phyloP scores from a whole-genome alignment of 2,797 vertebrate genomes.

The Arrhamphus sclerolepis region DNA sequence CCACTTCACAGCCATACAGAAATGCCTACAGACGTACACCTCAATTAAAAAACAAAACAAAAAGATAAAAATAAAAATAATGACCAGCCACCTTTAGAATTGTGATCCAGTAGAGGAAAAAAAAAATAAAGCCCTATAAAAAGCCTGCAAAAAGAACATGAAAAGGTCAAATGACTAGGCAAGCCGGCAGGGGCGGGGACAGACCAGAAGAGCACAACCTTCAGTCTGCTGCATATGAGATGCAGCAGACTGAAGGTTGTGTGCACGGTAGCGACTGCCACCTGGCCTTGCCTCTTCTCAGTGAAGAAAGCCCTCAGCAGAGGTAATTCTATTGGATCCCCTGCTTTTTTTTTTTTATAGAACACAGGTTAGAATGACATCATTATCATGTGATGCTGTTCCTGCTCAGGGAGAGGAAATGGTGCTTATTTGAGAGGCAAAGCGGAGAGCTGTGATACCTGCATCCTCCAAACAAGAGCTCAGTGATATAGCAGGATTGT shows the following conservation, averaged over 20 bases:
- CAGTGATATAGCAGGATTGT: slow-evolving; percentile 12
- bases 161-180: slow-evolving; percentile 67
- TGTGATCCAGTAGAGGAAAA: slow-evolving; percentile 41
- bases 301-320: slow-evolving; percentile 25
- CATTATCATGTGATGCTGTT: slow-evolving; percentile 54
- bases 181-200: slow-evolving; percentile 36
- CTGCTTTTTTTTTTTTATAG: slow-evolving; percentile 32
- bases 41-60: slow-evolving; percentile 20
- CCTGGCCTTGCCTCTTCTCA: slow-evolving; percentile 42
- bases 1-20: slow-evolving; percentile 49
- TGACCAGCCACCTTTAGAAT: slow-evolving; percentile 63
- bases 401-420: slow-evolving; percentile 27
- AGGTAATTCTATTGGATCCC: slow-evolving; percentile 29
- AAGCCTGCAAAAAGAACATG: slow-evolving; percentile 52
- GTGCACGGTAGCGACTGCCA: no score
- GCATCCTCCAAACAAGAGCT: slow-evolving; percentile 49
- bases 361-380: slow-evolving; percentile 54
- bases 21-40: slow-evolving; percentile 54
- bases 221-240: slow-evolving; percentile 45
- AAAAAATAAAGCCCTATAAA: slow-evolving; percentile 51
- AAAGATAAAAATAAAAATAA: no score
- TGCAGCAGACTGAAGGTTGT: slow-evolving; percentile 35
- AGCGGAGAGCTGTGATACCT: slow-evolving; percentile 51
- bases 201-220: slow-evolving; percentile 35
- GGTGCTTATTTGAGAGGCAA: slow-evolving; percentile 72